phyloP scores from a whole-genome alignment of 2,888 invertebrate genomes.

The Leptarthrus brevirostris region DNA sequence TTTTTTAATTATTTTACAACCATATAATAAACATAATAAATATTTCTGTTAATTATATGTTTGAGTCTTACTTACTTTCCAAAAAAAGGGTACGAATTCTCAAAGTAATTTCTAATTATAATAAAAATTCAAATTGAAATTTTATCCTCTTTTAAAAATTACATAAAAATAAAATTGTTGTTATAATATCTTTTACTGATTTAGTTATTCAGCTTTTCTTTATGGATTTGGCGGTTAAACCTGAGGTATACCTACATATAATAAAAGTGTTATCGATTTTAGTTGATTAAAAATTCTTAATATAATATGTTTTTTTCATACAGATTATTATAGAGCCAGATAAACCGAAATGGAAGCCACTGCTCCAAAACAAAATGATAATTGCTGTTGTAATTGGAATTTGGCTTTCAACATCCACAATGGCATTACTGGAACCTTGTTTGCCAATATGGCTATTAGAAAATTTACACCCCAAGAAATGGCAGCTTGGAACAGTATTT shows the following conservation, averaged over 20 bases:
- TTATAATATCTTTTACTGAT: neutral
- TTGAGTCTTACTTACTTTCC: no score
- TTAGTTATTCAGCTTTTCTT: slow-evolving; percentile 61
- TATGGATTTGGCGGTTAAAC: slow-evolving; percentile 63
- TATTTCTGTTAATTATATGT: no score
- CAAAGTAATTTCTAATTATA: no score
- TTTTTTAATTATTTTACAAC: no score
- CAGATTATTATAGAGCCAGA: slow-evolving; percentile 57
- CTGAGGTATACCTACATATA: slow-evolving; percentile 58
- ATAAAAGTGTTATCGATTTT: no score
- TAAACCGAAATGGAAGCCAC: slow-evolving; percentile 68
- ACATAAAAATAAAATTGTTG: no score
- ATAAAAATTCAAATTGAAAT: no score
- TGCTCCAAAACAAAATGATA: slow-evolving; percentile 75
- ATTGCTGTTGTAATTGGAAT: slow-evolving; percentile 76
- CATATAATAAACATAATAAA: no score
- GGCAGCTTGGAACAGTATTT: slow-evolving; percentile 85
- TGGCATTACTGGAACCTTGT: slow-evolving; percentile 86
- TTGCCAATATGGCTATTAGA: slow-evolving; percentile 83
- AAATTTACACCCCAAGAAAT: slow-evolving; percentile 67
- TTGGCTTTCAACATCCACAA: slow-evolving; percentile 81
- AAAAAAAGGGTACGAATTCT: no score
- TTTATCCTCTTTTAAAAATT: no score
- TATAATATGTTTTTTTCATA: no score
- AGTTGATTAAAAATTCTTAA: no score